phyloP scores from a whole-genome alignment of 37 sponge, comb jelly and placozoan genomes.

The Hexactinellida sp. region DNA sequence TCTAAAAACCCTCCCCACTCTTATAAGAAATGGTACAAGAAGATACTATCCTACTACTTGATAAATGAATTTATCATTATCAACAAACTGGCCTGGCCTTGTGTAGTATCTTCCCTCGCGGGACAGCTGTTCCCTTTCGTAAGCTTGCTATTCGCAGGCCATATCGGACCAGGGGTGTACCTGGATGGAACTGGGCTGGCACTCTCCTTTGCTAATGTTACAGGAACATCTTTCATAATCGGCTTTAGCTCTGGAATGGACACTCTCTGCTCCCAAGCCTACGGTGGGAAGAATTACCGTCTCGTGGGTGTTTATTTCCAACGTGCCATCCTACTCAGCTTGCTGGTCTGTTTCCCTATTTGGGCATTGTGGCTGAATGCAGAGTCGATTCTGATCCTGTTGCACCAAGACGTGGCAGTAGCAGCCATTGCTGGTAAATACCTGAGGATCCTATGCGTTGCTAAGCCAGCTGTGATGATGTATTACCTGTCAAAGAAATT shows the following conservation, averaged over 20 bases:
- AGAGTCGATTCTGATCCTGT: not conserved
- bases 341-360: not conserved
- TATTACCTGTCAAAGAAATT: not conserved
- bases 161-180: not conserved
- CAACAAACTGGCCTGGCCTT: not conserved
- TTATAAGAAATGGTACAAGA: not conserved
- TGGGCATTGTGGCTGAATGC: slow-evolving; percentile 8
- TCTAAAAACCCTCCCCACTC: too few relatives aligned
- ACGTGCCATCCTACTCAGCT: not conserved
- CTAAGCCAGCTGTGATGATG: not conserved
- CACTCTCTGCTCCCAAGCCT: not conserved
- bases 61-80: not conserved
- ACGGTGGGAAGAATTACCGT: not conserved
- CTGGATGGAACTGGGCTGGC: not conserved
- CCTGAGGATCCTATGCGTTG: not conserved
- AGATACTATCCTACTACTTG: not conserved
- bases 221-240: not conserved
- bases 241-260: slow-evolving; percentile 6
- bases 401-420: not conserved
- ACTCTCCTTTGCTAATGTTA: not conserved
- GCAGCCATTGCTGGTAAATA: not conserved
- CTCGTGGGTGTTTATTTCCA: slow-evolving; percentile 11
- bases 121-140: not conserved
- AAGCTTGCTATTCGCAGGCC: not conserved
- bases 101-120: not conserved